Evolutionary conservation across 2,888 invertebrate genomes (phyloP), one percentile per base, ranked within the genome.

Genomic region (Athalia cordata): DNA sequence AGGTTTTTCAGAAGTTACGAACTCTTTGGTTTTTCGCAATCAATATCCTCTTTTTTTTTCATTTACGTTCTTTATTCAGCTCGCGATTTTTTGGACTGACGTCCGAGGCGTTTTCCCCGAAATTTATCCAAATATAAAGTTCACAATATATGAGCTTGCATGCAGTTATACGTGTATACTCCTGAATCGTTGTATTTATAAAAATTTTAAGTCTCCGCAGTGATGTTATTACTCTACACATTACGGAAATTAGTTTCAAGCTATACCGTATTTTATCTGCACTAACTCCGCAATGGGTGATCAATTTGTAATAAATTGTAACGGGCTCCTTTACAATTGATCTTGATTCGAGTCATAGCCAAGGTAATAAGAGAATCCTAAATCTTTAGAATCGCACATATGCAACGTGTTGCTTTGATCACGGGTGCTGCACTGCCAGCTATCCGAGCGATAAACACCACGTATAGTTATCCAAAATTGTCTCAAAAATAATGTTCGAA

Each of bases 61-160:
- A 72, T 72, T 8, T 43, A 47, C 13, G 57, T 72, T 68, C 72
- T 72, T 59, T 57, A 59, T 72, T 59, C 13, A 59, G 57, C 72
- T 29, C 5, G 11, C 6, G 13, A 72, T 59, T 59, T 7, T 49
- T 43, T 29, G 29, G 29, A 65, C 64, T 43, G 59, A 70, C 70
- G 47, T 59, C 59, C 57, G 45, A n/a, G 47, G 45, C 57, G 52
- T 3, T 57, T 55, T 57, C 8, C 72, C 47, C n/a, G 29, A 68
- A 68, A 68, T 68, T 43, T 3, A 68, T 68, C 43, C 55, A 43
- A 68, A 55, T 68, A 50, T 29, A 55, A 55, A 55, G n/a, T 11
- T 29, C 13, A 52, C 68, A 29, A 52, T 66, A 49, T 47, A 29
- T 29, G 29, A 29, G 29, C 29, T 29, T 29, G 0, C 29, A 29